Evolutionary conservation across 2,888 invertebrate genomes (phyloP), one percentile per base, ranked within the genome.

Genomic region (Aphidoletes aphidimyza): DNA sequence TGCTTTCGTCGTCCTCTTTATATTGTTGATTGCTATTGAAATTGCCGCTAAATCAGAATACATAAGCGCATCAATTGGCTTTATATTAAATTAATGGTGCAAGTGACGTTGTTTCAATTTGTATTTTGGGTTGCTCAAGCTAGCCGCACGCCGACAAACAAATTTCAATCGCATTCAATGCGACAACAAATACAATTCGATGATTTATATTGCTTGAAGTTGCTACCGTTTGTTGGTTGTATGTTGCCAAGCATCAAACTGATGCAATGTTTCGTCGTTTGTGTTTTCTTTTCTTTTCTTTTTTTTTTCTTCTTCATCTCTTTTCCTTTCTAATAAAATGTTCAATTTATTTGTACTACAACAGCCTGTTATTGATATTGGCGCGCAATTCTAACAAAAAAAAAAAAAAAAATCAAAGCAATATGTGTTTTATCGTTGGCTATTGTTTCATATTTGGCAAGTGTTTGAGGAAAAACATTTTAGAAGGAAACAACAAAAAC

Each of bases 361-460:
- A n/a, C n/a, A n/a, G n/a, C n/a, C n/a, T 30, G 69, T 14, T 54
- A 5, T 54, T 22, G 54, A 54, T 30, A 69, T 69, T 69, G 69
- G 30, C 26, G 14, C 69, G 69, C 34, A 69, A 69, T 69, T 69
- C n/a, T 34, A 30, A 14, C 34, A 34, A n/a, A 34, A 54, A 11
- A n/a, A 54, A 22, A 22, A 26, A 54, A 2, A 69, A 30, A 14
- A 54, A 22, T 54, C n/a, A n/a, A n/a, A n/a, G n/a, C n/a, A n/a
- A n/a, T n/a, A n/a, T n/a, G n/a, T n/a, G n/a, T n/a, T n/a, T n/a
- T n/a, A n/a, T n/a, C n/a, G n/a, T 69, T 69, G 69, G 69, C 69
- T 69, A 69, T 69, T 69, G 69, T 69, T 30, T 69, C 34, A 30
- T 69, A 30, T 30, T 69, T 69, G 69, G 69, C 69, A 69, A 26